Evolutionary conservation across 2,797 vertebrate species (phyloP), one percentile per base, ranked within the genome.

Genomic region (Semotilus atromaculatus): DNA sequence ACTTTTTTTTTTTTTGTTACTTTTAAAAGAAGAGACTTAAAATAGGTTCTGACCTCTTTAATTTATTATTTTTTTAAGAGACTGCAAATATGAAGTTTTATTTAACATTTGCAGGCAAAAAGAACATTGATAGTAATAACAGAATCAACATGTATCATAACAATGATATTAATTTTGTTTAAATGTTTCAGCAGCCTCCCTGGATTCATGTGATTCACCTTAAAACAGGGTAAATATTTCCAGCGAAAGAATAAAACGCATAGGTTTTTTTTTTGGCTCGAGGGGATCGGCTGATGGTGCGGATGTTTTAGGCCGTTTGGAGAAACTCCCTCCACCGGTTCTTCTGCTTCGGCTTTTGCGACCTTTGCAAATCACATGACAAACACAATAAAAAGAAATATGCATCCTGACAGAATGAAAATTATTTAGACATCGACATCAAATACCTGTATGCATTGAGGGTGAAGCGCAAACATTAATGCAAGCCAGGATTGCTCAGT

Each of bases 61-160:
- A 99, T 98, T 99, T 99, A 99, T 98, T 98, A 96, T 98, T 98
- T 96, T 96, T 96, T 97, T 97, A 96, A 97, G 84, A 96, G 94
- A 97, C 97, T 97, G 96, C 97, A 97, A 96, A 97, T 96, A 94
- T 89, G 85, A 93, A 96, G 96, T 96, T 96, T 97, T 97, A 97
- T 97, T 97, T 97, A 95, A 96, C 96, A 96, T 98, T 98, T 97
- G 97, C 97, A 97, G 97, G 97, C 95, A 95, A 95, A 95, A 93
- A 95, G 93, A 94, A 91, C 90, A 90, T 88, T 79, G 95, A 95
- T 95, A 96, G 96, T 95, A 95, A 93, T 95, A 95, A 95, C 95
- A 97, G 96, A 97, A 96, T 96, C 96, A 96, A 95, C 94, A 93
- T 94, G 93, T 93, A 94, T 93, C 93, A 93, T 93, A 96, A 96